These are phyloP conservation scores for Philonicus albiceps DNA, from an alignment of 2,888 invertebrate genomes.

Conservation along the genomic window DNA sequence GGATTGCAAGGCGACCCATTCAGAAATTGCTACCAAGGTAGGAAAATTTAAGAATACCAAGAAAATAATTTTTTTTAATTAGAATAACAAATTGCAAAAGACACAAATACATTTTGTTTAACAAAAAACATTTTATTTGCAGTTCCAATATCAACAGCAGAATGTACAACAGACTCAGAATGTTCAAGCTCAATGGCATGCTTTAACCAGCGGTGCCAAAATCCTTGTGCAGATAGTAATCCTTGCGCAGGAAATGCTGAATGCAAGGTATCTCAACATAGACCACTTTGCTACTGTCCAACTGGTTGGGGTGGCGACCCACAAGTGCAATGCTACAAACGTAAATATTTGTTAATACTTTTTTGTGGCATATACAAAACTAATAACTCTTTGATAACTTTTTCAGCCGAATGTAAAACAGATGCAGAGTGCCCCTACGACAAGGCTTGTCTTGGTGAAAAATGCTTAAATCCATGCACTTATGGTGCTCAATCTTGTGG, in stretches of 20 bases:
- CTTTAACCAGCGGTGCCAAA: constrained; percentile 78
- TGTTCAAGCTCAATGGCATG: constrained; percentile 83
- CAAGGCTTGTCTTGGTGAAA: constrained; percentile 79
- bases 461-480: constrained; percentile 81
- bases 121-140: background rate
- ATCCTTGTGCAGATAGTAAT: constrained; percentile 79
- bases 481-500: constrained; percentile 75
- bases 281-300: constrained; percentile 85
- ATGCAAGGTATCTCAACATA: constrained; percentile 78
- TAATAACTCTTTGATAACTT: constrained; percentile 42
- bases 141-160: constrained; percentile 65
- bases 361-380: background rate
- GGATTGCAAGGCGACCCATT: constrained; percentile 83
- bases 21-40: constrained; percentile 70
- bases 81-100: background rate
- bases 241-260: constrained; percentile 84
- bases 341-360: constrained; percentile 66
- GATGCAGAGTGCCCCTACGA: constrained; percentile 86
- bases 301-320: constrained; percentile 89
- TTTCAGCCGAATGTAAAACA: constrained; percentile 78
- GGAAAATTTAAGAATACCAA: background rate
- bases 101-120: background rate
- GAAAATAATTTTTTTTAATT: background rate
- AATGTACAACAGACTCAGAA: constrained; percentile 77
- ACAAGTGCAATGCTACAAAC: constrained; percentile 83